Evolutionary conservation across 2,888 invertebrate species (phyloP), one percentile per base, ranked within the genome.

Genomic region (Zygothrica quintamaculata): DNA sequence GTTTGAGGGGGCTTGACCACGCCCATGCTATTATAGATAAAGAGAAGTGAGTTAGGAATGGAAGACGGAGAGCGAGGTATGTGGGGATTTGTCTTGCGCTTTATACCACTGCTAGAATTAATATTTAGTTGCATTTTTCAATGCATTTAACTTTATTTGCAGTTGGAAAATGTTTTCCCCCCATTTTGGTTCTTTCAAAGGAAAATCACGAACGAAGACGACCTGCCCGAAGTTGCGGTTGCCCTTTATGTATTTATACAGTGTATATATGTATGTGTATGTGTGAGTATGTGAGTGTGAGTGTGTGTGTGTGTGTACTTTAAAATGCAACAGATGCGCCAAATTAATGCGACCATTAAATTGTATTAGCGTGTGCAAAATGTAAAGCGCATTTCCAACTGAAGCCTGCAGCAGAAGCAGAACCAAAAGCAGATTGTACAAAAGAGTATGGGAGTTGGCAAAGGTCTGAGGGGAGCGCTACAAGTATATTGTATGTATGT

Each of bases 301-400:
- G 50, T n/a, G n/a, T 29, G 36, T 7, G 25, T 36, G 61, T 65
- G 66, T 60, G 68, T 71, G 74, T 53, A 58, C 74, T 84, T 84
- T 82, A 80, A 84, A 84, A 84, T 84, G 84, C 84, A 84, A 84
- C 84, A 84, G 84, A 84, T 84, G 84, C 84, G 82, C 84, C 80
- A 84, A 84, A 85, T 84, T 80, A 84, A 84, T 84, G 84, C 85
- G 70, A 80, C 78, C 84, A 84, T 82, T 84, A 84, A 84, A 84
- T 84, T 84, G 84, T 82, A 84, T 84, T 82, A 84, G 82, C 76
- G 80, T 70, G 78, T 67, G 76, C 69, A 62, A 79, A 81, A 81
- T 80, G 77, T 77, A 79, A 77, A 80, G 77, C 84, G 84, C 77
- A 75, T 74, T 74, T 60, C 47, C 76, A 65, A 64, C 42, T 71